Base-by-base conservation (phyloP, 1,140 invertebrate species). In the Neocloeon triangulifer region DNA sequence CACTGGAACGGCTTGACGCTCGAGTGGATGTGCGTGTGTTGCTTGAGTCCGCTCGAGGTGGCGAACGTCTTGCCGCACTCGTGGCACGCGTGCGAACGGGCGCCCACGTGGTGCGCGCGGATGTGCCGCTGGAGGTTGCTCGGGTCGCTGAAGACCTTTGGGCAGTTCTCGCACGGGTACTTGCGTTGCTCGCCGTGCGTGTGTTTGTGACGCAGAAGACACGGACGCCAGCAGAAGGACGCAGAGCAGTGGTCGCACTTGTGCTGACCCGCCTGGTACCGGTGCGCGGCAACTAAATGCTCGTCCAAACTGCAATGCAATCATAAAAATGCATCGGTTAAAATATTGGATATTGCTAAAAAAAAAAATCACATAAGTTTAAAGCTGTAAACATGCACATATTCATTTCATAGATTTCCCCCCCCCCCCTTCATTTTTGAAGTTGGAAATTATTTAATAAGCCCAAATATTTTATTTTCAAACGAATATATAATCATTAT, bases 21-120 rank as follows among this genome's bases (percentile, higher is more conserved):
- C 43, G 84, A 92, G 61, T 99, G 95, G 38, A 99, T 99, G 58
- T 98, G 94, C 16, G 86, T 91, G 59, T 99, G 95, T 53, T 99
- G 95, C 55, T 98, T 99, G 19, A 99, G 62, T 6, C 95, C 95
- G 26, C 85, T 92, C 30, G 80, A 86, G 15, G 89, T 94, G 7
- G 80, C 86, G 55, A 98, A 98, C 26, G 91, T 94, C 60, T 98
- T 98, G 33, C 91, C 92, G 56, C 92, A 98, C 59, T 96, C 88
- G 29, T 76, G 70, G 53, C 92, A 97, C 33, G 88, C 85, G 66
- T 97, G 89, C 44, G 77, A 78, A 43, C 86, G 64, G 4, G 85
- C 84, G 10, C 86, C 86, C 13, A 79, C 74, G 73, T 94, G 88
- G 50, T 85, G 74, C 23, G 76, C 74, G 43, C 88, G 67, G 49